phyloP scores from a whole-genome alignment of 2,113 vertebrate species.

The Antechinus flavipes region DNA sequence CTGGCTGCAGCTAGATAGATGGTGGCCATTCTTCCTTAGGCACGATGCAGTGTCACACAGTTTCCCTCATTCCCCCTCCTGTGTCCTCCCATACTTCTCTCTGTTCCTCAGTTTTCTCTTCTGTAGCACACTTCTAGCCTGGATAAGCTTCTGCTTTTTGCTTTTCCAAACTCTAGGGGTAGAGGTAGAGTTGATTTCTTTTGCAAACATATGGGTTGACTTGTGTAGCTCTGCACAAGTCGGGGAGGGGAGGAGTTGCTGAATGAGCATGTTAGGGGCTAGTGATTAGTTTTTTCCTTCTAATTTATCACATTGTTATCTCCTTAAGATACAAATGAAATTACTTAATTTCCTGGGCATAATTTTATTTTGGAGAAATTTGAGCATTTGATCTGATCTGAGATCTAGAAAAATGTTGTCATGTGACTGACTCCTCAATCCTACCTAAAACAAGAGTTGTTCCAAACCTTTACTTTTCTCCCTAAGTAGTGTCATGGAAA shows the following conservation, averaged over 20 bases:
- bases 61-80: background rate
- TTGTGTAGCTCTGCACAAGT: background rate
- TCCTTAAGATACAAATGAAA: background rate
- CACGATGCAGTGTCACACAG: background rate
- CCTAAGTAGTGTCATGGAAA: background rate
- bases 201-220: background rate
- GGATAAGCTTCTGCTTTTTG: background rate
- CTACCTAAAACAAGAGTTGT: background rate
- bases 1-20: too few species aligned
- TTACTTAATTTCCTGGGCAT: too few species aligned
- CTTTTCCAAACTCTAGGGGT: background rate
- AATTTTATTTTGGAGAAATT: background rate
- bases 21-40: background rate
- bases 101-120: background rate
- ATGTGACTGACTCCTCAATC: background rate
- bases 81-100: background rate
- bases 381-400: background rate
- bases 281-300: background rate
- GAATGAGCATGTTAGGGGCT: background rate
- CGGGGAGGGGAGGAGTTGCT: background rate
- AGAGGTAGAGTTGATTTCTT: background rate
- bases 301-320: background rate
- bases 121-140: background rate
- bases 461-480: background rate
- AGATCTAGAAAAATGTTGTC: too few species aligned